phyloP scores from a whole-genome alignment of 2,113 vertebrate species.

The Vimba vimba region DNA sequence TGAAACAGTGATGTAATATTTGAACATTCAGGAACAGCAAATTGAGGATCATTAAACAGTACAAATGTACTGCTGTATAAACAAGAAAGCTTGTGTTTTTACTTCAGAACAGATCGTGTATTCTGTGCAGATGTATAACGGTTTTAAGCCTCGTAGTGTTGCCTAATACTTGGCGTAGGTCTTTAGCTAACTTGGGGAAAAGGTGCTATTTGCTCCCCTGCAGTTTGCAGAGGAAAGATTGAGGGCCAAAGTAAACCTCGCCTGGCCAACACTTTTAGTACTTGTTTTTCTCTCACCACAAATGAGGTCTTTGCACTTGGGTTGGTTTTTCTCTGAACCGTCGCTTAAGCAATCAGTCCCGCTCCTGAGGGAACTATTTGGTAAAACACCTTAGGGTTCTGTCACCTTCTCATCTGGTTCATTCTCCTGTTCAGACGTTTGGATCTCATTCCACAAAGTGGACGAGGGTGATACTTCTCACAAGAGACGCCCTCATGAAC shows the following conservation, averaged over 20 bases:
- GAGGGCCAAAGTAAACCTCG: slow-evolving; percentile 42
- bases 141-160: slow-evolving; percentile 1
- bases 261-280: slow-evolving; percentile 35
- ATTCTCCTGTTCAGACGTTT: neutral
- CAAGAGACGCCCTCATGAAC: neutral
- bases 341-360: slow-evolving; percentile 24
- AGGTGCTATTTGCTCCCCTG: slow-evolving; percentile 32
- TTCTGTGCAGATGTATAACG: neutral
- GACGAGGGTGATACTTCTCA: neutral
- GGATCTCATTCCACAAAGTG: neutral
- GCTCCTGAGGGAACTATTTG: slow-evolving; percentile 27
- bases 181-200: slow-evolving; percentile 37
- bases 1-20: slow-evolving; percentile 16
- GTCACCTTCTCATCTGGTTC: slow-evolving; percentile 27
- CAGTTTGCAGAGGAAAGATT: slow-evolving; percentile 29
- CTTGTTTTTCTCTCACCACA: slow-evolving; percentile 40
- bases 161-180: slow-evolving; percentile 25
- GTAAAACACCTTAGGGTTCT: neutral
- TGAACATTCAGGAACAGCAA: slow-evolving; percentile 16
- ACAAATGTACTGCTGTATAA: neutral
- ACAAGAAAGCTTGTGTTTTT: neutral
- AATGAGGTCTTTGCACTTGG: slow-evolving; percentile 33
- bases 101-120: neutral
- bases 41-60: neutral
- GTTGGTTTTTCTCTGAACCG: slow-evolving; percentile 42